phyloP scores from a whole-genome alignment of 2,797 vertebrate species.

The Columba guinea region DNA sequence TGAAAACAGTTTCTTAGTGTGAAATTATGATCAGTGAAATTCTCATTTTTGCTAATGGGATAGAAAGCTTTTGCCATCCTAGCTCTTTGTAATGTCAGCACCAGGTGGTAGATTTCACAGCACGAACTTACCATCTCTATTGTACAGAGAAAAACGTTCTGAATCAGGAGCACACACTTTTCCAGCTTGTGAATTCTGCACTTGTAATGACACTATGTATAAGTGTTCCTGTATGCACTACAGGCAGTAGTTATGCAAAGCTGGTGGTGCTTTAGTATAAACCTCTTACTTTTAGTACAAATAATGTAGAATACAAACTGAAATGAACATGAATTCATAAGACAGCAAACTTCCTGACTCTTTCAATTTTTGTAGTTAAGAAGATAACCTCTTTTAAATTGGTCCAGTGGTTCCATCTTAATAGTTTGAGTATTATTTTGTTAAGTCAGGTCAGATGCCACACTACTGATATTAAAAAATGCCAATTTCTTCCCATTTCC shows the following conservation, averaged over 20 bases:
- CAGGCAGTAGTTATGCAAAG: neutral
- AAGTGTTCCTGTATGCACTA: neutral
- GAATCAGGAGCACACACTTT: accelerated
- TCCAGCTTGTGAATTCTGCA: neutral
- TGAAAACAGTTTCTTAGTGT: neutral
- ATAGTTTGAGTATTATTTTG: neutral
- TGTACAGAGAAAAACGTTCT: neutral
- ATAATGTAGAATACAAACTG: neutral
- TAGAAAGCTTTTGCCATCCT: neutral
- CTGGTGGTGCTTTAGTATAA: neutral
- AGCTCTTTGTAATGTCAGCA: neutral
- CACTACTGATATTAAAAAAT: neutral
- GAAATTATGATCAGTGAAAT: neutral
- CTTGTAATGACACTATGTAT: neutral
- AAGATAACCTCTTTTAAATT: neutral
- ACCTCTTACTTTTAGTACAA: neutral
- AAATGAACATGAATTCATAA: neutral
- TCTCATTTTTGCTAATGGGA: neutral
- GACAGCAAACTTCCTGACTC: neutral
- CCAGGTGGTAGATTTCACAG: neutral
- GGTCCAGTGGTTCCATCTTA: neutral
- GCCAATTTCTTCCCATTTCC: neutral
- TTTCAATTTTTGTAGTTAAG: neutral
- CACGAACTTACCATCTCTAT: neutral
- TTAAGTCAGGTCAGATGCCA: neutral